Base-by-base conservation (phyloP, 2,797 vertebrate species). In the Rhincodon typus region DNA sequence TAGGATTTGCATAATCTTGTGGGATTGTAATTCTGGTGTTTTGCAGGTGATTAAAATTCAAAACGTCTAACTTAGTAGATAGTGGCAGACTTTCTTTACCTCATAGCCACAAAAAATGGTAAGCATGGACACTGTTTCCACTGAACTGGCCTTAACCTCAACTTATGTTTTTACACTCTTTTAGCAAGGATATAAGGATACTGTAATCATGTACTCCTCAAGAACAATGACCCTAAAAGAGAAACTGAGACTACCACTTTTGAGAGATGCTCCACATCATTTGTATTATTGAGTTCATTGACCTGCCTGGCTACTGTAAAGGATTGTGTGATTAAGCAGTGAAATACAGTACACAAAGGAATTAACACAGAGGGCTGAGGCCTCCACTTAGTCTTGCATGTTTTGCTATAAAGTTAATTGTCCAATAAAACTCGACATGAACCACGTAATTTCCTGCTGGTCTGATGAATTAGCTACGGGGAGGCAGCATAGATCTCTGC, bases 341-440 rank as follows among this genome's bases (percentile, higher is more conserved):
- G 88, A 66, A 90, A 91, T 91, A 57, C 34, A 77, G 94, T 50
- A 53, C 42, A 95, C 70, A 94, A 94, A 94, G 38, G 17, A 94
- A 53, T 50, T 69, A 53, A 74, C 27, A 94, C 67, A 72, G 13
- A 94, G 70, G 94, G 46, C 46, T 74, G 17, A 95, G 70, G 38
- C 30, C 94, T 72, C 69, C 69, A 72, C 23, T 74, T 94, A 94
- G 15, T 5, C 66, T 94, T 53, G 30, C 46, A 53, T 95, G 96
- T 97, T 97, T 97, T 96, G 70, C 95, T 96, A 96, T 96, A 96
- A 97, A 97, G 97, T 97, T 97, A 97, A 97, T 97, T 97, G 97
- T 96, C 94, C 96, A 97, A 97, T 96, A 96, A 97, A 96, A 97
- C 96, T 97, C 96, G 70, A 50, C 70, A 57, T 95, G 93, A 95